phyloP scores from a whole-genome alignment of 2,113 vertebrate species.

The Nothoprocta pentlandii region DNA sequence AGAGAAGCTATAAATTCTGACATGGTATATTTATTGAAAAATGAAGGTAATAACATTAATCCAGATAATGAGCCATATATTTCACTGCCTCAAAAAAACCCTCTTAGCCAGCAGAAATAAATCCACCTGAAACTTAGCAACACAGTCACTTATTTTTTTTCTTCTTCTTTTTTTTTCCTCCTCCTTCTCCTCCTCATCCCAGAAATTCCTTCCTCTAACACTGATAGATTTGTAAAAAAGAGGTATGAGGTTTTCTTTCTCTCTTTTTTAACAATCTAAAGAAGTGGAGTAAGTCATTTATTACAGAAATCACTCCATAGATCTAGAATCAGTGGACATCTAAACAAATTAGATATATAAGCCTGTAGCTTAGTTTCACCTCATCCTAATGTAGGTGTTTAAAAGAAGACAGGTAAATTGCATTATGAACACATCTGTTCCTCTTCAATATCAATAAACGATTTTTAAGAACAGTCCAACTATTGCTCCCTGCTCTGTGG shows the following conservation, averaged over 20 bases:
- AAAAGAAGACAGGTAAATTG: background rate
- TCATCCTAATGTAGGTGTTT: background rate
- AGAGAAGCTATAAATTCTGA: background rate
- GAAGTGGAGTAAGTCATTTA: background rate
- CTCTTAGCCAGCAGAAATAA: constrained; percentile 4
- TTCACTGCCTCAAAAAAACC: background rate
- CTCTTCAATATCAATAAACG: background rate
- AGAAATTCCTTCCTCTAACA: background rate
- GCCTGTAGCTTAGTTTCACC: background rate
- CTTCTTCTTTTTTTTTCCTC: background rate
- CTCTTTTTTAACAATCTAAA: background rate
- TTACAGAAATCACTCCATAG: background rate
- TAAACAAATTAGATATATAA: background rate
- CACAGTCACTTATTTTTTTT: background rate
- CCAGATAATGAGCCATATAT: background rate
- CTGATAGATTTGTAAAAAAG: background rate
- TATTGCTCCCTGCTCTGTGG: background rate
- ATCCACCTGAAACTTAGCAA: background rate
- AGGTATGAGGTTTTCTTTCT: background rate
- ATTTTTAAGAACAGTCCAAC: background rate
- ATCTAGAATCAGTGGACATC: background rate
- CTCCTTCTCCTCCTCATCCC: background rate
- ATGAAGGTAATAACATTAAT: constrained; percentile 2
- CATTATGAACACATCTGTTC: background rate
- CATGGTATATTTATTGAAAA: background rate